These are phyloP conservation scores for Neoniphon sammara DNA, from an alignment of 2,797 vertebrate genomes.

Conservation along the genomic window DNA sequence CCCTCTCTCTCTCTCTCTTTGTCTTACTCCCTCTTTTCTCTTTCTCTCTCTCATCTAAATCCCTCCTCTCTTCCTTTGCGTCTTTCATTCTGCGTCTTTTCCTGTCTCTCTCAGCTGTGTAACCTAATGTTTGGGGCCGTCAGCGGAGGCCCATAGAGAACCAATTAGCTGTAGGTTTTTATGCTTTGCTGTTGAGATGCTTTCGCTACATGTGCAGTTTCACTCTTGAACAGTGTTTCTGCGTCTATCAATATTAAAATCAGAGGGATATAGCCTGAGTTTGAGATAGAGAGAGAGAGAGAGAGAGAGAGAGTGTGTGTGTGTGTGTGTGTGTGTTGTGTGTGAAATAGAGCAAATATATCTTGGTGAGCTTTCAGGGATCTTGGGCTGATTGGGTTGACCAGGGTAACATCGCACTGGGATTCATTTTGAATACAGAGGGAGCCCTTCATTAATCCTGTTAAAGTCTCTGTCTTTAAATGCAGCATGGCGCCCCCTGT, in stretches of 20 bases:
- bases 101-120: slow-evolving; percentile 35
- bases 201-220: slow-evolving; percentile 64
- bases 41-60: not conserved
- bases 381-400: slow-evolving; percentile 28
- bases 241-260: slow-evolving; percentile 60
- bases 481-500: not conserved
- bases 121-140: slow-evolving; percentile 50
- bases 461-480: slow-evolving; percentile 11
- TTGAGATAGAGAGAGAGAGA: not conserved
- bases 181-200: slow-evolving; percentile 50
- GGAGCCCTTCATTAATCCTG: not conserved
- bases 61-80: not conserved
- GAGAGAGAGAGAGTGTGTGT: no score
- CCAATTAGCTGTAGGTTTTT: slow-evolving; percentile 72
- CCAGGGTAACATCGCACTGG: slow-evolving; percentile 13
- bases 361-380: slow-evolving; percentile 14
- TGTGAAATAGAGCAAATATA: slow-evolving; percentile 10
- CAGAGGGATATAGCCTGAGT: not conserved
- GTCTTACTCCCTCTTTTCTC: not conserved
- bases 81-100: slow-evolving; percentile 20
- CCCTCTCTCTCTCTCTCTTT: slow-evolving; percentile 3
- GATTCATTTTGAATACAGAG: slow-evolving; percentile 23
- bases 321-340: not conserved
- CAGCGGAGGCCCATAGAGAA: slow-evolving; percentile 64
- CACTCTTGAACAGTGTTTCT: slow-evolving; percentile 42